Conservation (phyloP, 2,888 invertebrate species). For the Caenorhabditis sulstoni region DNA sequence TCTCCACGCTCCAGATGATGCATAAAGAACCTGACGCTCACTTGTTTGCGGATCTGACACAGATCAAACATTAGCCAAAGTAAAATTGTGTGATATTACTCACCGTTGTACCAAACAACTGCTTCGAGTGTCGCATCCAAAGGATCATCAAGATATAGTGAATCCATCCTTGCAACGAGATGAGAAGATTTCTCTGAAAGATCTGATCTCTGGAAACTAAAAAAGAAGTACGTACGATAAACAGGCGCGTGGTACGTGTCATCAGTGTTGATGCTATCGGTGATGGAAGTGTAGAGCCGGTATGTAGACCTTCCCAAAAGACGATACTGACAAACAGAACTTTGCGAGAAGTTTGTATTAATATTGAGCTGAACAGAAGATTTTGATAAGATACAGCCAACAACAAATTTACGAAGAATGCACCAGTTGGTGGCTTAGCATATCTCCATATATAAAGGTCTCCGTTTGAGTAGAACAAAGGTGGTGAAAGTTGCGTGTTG, state of each 20-base stretch:
- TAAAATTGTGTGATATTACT: background rate
- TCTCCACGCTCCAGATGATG: constrained; percentile 72
- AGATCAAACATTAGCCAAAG: too few species aligned
- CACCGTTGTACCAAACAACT: constrained; percentile 62
- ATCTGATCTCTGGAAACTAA: background rate
- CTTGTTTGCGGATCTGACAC: constrained; percentile 40
- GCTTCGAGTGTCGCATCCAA: constrained; percentile 59
- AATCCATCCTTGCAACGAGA: constrained; percentile 69
- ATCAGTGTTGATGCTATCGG: constrained; percentile 64
- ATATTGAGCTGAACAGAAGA: constrained; percentile 62
- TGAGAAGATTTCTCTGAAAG: constrained; percentile 61
- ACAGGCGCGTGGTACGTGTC: constrained; percentile 63
- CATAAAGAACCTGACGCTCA: constrained; percentile 65
- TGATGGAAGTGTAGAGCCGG: constrained; percentile 66
- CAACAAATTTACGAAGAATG: constrained; percentile 52
- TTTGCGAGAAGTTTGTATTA: constrained; percentile 33
- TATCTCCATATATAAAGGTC: constrained; percentile 65
- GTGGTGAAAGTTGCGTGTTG: constrained; percentile 36
- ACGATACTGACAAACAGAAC: constrained; percentile 70
- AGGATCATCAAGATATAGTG: constrained; percentile 61
- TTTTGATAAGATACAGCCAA: background rate
- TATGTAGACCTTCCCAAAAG: constrained; percentile 64
- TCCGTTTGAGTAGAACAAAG: constrained; percentile 47
- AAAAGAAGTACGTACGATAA: constrained; percentile 32
- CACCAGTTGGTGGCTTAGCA: constrained; percentile 57